Percentiles rank a stretch among this genome's conserved stretches.
These are phyloP conservation scores for Lochmaea crataegi DNA, from an alignment of 2,888 invertebrate species.

Conservation along the genomic window DNA sequence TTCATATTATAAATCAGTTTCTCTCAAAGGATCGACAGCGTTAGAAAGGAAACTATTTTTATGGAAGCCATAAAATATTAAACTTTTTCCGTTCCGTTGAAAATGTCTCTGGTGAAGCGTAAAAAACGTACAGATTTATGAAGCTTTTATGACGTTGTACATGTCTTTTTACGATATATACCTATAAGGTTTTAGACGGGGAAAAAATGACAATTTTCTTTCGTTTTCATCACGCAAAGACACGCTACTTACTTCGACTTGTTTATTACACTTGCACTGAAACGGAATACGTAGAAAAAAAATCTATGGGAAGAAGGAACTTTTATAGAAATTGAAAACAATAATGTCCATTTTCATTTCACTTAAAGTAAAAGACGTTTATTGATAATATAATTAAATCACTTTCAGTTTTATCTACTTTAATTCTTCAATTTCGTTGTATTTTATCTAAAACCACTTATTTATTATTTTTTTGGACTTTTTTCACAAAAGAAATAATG, in stretches of 20 bases:
- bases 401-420: too few relatives aligned
- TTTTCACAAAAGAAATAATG: too few relatives aligned
- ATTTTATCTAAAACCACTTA: too few relatives aligned
- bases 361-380: neutral
- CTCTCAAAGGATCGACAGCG: constrained; percentile 38
- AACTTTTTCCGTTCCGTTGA: constrained; percentile 33
- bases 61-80: constrained; percentile 40
- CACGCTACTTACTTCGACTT: constrained; percentile 14
- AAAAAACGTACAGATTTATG: constrained; percentile 31
- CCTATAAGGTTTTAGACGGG: constrained; percentile 16
- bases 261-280: constrained; percentile 17
- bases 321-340: neutral
- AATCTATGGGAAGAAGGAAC: constrained; percentile 16
- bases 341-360: neutral
- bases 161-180: constrained; percentile 29
- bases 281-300: constrained; percentile 15
- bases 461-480: too few relatives aligned
- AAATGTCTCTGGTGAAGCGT: constrained; percentile 25
- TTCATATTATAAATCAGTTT: constrained; percentile 45
- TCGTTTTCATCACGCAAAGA: constrained; percentile 21
- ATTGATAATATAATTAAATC: neutral
- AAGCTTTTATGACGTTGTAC: constrained; percentile 34
- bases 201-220: constrained; percentile 22
- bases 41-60: constrained; percentile 40
- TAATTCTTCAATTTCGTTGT: too few relatives aligned